These are phyloP conservation scores for Erynnis tages DNA, from an alignment of 2,888 invertebrate species.

Conservation along the genomic window DNA sequence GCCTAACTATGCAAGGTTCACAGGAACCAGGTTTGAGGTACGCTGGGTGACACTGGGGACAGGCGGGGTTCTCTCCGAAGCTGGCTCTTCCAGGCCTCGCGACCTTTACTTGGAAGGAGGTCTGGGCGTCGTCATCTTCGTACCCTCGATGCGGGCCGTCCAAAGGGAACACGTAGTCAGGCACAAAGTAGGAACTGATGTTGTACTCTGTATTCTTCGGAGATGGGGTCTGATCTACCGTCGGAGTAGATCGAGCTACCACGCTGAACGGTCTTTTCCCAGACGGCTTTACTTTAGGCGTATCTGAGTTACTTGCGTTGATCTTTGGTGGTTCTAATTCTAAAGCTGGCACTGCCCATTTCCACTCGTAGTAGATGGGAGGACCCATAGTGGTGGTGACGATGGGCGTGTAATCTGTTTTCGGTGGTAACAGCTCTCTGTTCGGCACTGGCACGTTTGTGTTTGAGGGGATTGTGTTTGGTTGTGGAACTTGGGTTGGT, in stretches of 20 bases:
- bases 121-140: constrained; percentile 76
- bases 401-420: constrained; percentile 60
- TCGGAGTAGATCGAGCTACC: constrained; percentile 56
- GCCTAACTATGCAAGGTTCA: constrained; percentile 83
- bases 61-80: constrained; percentile 83
- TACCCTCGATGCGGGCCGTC: constrained; percentile 83
- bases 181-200: constrained; percentile 82
- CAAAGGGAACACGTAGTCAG: constrained; percentile 82
- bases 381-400: constrained; percentile 81
- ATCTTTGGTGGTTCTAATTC: constrained; percentile 80
- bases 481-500: neutral
- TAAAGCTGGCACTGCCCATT: constrained; percentile 83
- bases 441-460: constrained; percentile 46
- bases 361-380: constrained; percentile 84
- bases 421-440: constrained; percentile 78
- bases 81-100: constrained; percentile 64
- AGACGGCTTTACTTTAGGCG: constrained; percentile 44
- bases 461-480: constrained; percentile 8
- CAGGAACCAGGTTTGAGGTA: constrained; percentile 83
- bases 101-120: constrained; percentile 82
- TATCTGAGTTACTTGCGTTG: constrained; percentile 55
- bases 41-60: constrained; percentile 84
- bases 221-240: constrained; percentile 46
- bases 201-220: constrained; percentile 76
- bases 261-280: constrained; percentile 60